phyloP scores from a whole-genome alignment of 2,113 vertebrate genomes.

The Python bivittatus region DNA sequence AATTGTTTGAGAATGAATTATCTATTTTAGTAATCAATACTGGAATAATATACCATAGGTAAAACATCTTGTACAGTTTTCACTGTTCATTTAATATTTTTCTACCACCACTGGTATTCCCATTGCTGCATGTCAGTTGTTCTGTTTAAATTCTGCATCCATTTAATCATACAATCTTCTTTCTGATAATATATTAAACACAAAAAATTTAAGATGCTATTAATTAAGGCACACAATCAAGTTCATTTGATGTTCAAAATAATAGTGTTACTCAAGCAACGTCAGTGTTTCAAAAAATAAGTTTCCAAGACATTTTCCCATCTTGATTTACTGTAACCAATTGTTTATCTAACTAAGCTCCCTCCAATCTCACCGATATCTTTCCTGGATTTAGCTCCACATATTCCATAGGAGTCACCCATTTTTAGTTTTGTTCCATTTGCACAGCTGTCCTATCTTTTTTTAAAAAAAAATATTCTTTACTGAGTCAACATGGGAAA shows the following conservation, averaged over 20 bases:
- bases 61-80: background rate
- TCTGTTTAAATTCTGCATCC: background rate
- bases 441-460: conserved; percentile 54
- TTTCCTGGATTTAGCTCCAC: conserved; percentile 38
- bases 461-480: background rate
- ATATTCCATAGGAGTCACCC: conserved; percentile 31
- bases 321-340: conserved; percentile 18
- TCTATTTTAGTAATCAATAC: background rate
- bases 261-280: background rate
- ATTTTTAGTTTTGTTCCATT: conserved; percentile 51
- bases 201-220: background rate
- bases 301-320: background rate
- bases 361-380: fast-evolving
- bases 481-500: conserved; percentile 8
- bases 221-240: background rate
- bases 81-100: background rate
- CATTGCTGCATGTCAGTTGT: background rate
- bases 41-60: background rate
- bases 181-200: background rate
- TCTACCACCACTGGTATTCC: background rate
- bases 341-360: conserved; percentile 36
- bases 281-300: conserved; percentile 38
- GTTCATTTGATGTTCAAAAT: background rate
- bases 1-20: background rate
- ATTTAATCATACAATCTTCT: background rate